Evolutionary conservation across 2,888 invertebrate species (phyloP), one percentile per base, ranked within the genome.

Genomic region (Athripsodes cinereus): DNA sequence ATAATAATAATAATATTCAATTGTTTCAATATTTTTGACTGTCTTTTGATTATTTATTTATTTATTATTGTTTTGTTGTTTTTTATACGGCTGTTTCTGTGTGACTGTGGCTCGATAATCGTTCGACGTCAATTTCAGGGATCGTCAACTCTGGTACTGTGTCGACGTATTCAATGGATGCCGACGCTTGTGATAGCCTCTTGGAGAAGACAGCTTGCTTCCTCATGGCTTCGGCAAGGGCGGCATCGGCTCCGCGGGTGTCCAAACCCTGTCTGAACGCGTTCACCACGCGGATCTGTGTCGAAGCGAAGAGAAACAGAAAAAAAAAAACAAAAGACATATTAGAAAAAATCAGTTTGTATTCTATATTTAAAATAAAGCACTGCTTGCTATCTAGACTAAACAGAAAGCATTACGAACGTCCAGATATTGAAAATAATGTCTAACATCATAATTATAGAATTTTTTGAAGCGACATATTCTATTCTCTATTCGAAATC

Each of bases 251-350:
- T 79, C 93, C 91, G 73, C 94, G 90, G 76, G 93, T 87, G 82
- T 96, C 96, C 81, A 97, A 87, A 80, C 97, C 97, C 87, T 96
- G 96, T 80, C 98, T 96, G 88, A 98, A 99, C 83, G 98, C 98
- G 85, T 98, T 98, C 82, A 99, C 97, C 84, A 98, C 98, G 84
- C 98, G 96, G 81, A 98, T 98, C 98, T 59, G 57, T 52, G 11
- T 44, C 40, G 40, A 3, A 11, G 11, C 31, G 31, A 11, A 31
- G n/a, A 40, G 40, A 26, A 10, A 54, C 54, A 52, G 46, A 35
- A 52, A 52, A 46, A 54, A 8, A 22, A 8, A 48, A 5, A 20
- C 49, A 55, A 52, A 52, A 52, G 20, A 34, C 35, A 20, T 50
- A 16, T 26, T 26, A 50, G 26, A 11, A 16, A 48, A 48, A 11